Evolutionary conservation across 2,888 invertebrate species (phyloP).

Genomic region (Germaria angustata): DNA sequence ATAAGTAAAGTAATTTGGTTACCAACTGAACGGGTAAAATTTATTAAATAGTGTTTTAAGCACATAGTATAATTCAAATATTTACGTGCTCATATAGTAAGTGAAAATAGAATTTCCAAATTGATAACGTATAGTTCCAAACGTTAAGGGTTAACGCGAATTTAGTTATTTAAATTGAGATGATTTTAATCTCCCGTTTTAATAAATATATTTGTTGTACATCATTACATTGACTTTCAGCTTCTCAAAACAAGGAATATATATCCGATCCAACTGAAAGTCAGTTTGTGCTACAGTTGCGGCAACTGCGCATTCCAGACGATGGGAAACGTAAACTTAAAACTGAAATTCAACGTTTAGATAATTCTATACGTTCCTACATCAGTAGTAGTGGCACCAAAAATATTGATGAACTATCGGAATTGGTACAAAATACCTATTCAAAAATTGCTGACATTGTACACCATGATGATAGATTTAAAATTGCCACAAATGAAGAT

Average conservation of each 20-base stretch:
- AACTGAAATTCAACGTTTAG: conserved; percentile 77
- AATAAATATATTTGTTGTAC: too few species aligned
- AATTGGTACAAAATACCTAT: conserved; percentile 94
- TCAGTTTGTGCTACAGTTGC: conserved; percentile 75
- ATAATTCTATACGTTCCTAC: conserved; percentile 76
- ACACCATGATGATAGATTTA: conserved; percentile 76
- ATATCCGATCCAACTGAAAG: conserved; percentile 76
- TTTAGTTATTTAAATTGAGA: background rate
- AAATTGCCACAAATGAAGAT: conserved; percentile 82
- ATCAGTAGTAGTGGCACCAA: conserved; percentile 73
- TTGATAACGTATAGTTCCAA: too few species aligned
- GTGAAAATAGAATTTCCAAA: too few species aligned
- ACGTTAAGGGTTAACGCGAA: background rate
- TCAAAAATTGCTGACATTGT: conserved; percentile 76
- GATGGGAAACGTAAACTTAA: conserved; percentile 78
- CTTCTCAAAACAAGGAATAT: conserved; percentile 70
- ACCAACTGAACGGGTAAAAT: too few species aligned
- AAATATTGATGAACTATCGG: conserved; percentile 91
- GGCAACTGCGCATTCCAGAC: conserved; percentile 78
- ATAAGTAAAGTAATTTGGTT: too few species aligned
- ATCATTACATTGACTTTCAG: conserved; percentile 29
- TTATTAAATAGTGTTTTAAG: too few species aligned
- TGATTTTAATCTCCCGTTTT: too few species aligned
- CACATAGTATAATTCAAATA: too few species aligned
- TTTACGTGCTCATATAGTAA: too few species aligned